Base-by-base conservation (phyloP, 2,113 vertebrate genomes). In the Loxodonta africana region DNA sequence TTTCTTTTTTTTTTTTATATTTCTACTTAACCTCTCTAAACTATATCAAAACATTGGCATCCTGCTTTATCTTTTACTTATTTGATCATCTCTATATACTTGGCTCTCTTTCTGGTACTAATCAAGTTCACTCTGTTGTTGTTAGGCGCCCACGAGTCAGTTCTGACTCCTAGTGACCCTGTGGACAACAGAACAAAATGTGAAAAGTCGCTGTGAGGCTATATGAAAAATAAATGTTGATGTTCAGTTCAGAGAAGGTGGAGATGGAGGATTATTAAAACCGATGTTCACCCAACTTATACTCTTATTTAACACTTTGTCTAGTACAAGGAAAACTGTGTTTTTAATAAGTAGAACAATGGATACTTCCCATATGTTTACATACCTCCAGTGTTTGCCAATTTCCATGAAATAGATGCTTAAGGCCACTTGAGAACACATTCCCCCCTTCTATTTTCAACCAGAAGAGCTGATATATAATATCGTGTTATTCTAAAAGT, bases 1-100 rank as follows among this genome's bases (percentile, higher is more conserved):
- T 48, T 48, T 89, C 90, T n/a, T n/a, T n/a, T 95, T 57, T 91
- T 94, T 96, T 17, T 60, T 81, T 67, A 83, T 80, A 78, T 96
- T 97, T 97, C 81, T 83, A 90, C 46, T 86, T 85, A 97, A 77
- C 60, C 37, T 48, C 69, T 81, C 17, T 33, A 93, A 96, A 78
- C 81, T 62, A 11, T 92, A 85, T 92, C 93, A 96, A 74, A 25
- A 15, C 21, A 86, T 92, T 51, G 82, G 14, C 65, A 95, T 89
- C 33, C 51, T 95, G 8, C 51, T 90, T 95, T 87, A 93, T 90
- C 88, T 76, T 67, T 21, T 51, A 44, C 44, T 92, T 91, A 84
- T 53, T 86, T 95, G 41, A 92, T 86, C 5, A 87, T 92, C 96
- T 95, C 76, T 77, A 6, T 92, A 20, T 96, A 26, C 17, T 97